Conservation (phyloP, 2,797 vertebrate species). For the Lerista edwardsae region DNA sequence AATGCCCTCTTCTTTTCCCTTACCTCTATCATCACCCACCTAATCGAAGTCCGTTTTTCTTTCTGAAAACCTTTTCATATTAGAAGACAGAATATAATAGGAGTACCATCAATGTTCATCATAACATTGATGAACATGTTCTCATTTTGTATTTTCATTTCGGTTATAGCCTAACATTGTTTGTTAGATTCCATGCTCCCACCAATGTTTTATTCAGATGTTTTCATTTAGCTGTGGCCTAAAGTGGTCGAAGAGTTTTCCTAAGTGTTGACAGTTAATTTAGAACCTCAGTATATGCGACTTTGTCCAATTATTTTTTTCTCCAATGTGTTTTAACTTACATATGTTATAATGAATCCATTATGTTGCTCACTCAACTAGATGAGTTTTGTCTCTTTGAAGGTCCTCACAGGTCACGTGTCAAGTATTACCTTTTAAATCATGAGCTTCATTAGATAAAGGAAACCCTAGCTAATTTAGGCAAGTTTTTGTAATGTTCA, state of each 20-base stretch:
- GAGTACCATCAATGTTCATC: not conserved
- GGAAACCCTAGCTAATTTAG: not conserved
- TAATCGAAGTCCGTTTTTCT: not conserved
- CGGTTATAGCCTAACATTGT: not conserved
- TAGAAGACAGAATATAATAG: not conserved
- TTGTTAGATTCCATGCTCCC: not conserved
- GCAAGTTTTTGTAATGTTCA: slow-evolving; percentile 14
- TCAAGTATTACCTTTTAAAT: slow-evolving; percentile 27
- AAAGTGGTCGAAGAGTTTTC: not conserved
- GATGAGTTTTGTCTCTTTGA: slow-evolving; percentile 16
- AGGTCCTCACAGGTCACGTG: slow-evolving; percentile 22
- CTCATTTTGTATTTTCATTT: slow-evolving; percentile 7
- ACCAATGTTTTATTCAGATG: not conserved
- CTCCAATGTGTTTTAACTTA: slow-evolving; percentile 11
- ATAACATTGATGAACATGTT: not conserved
- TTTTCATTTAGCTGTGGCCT: slow-evolving; percentile 6
- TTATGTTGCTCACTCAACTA: slow-evolving; percentile 33
- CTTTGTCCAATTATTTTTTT: slow-evolving; percentile 11
- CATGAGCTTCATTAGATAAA: slow-evolving; percentile 15
- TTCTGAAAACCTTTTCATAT: not conserved
- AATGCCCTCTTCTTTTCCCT: not conserved
- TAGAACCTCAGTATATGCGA: not conserved
- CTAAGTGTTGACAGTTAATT: slow-evolving; percentile 14
- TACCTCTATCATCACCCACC: not conserved
- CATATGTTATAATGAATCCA: slow-evolving; percentile 12